Evolutionary conservation across 2,888 invertebrate species (phyloP).

Genomic region (Polydrusus pterygomalis): DNA sequence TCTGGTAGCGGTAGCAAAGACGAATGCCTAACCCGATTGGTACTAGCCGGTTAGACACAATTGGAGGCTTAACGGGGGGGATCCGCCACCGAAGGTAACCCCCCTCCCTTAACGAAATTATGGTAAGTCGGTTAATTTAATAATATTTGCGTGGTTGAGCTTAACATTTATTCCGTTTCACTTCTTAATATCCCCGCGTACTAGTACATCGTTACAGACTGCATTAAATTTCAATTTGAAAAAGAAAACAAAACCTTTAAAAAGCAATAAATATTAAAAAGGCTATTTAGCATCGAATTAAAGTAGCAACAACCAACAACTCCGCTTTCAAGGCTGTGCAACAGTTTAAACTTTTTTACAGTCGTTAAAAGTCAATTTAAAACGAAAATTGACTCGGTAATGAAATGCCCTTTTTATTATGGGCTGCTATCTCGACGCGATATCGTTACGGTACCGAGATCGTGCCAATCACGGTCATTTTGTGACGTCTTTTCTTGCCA

Average conservation of each 20-base stretch:
- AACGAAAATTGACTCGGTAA: slow-evolving; percentile 44
- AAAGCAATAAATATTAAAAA: slow-evolving; percentile 36
- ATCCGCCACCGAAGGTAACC: too few relatives aligned
- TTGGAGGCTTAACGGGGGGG: too few relatives aligned
- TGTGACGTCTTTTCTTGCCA: neutral
- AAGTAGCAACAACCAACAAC: slow-evolving; percentile 31
- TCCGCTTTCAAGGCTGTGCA: slow-evolving; percentile 28
- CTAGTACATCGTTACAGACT: neutral
- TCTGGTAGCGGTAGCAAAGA: too few relatives aligned
- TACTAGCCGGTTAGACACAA: too few relatives aligned
- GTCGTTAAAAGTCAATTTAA: slow-evolving; percentile 50
- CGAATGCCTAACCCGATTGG: too few relatives aligned
- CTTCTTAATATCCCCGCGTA: slow-evolving; percentile 11
- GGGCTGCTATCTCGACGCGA: slow-evolving; percentile 32
- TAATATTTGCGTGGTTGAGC: neutral
- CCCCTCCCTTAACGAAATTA: too few relatives aligned
- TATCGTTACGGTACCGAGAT: slow-evolving; percentile 39
- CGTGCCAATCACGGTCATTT: slow-evolving; percentile 10
- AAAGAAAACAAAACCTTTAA: slow-evolving; percentile 18
- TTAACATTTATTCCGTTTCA: neutral
- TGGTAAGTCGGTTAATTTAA: neutral
- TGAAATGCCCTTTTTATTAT: slow-evolving; percentile 47
- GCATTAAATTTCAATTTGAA: slow-evolving; percentile 30
- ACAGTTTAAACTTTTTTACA: slow-evolving; percentile 46
- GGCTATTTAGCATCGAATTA: slow-evolving; percentile 38